These are phyloP conservation scores for Phocoena sinus DNA, from an alignment of 2,113 vertebrate genomes.

Conservation along the genomic window DNA sequence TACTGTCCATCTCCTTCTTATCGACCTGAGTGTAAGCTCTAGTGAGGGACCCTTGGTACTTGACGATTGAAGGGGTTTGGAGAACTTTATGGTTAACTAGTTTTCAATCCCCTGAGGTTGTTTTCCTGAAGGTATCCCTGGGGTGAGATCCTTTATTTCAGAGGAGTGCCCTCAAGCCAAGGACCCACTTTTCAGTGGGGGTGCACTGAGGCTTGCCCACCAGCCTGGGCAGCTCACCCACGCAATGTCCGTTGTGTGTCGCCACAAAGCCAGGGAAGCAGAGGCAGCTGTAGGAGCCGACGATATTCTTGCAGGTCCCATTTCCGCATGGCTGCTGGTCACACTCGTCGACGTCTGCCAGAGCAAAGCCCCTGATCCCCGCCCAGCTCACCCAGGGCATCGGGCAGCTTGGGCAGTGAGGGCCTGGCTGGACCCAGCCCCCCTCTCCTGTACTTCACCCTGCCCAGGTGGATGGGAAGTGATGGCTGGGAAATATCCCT, in stretches of 20 bases:
- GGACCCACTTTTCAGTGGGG: not conserved
- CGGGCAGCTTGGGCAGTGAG: not conserved
- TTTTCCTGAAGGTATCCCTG: not conserved
- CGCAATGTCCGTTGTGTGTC: slow-evolving; percentile 91
- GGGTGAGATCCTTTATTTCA: not conserved
- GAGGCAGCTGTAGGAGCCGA: slow-evolving; percentile 95
- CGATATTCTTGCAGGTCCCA: slow-evolving; percentile 93
- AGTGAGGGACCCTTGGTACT: too few relatives aligned
- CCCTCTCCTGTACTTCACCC: not conserved
- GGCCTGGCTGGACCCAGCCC: not conserved
- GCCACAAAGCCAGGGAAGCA: slow-evolving; percentile 94
- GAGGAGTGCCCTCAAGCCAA: not conserved
- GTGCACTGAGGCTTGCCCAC: not conserved
- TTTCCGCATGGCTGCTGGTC: slow-evolving; percentile 92
- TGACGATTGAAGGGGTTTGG: not conserved
- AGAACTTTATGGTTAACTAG: not conserved
- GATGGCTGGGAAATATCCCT: not conserved
- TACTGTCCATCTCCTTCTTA: not conserved
- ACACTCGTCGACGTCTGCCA: slow-evolving; percentile 91
- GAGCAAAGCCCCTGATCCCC: not conserved
- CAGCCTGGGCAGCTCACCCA: slow-evolving; percentile 82
- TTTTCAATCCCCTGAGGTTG: not conserved
- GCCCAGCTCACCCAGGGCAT: not conserved
- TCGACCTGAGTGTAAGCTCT: not conserved
- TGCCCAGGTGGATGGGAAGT: too few relatives aligned